phyloP scores from a whole-genome alignment of 2,113 vertebrate genomes.

The Dendrocopos noguchii region DNA sequence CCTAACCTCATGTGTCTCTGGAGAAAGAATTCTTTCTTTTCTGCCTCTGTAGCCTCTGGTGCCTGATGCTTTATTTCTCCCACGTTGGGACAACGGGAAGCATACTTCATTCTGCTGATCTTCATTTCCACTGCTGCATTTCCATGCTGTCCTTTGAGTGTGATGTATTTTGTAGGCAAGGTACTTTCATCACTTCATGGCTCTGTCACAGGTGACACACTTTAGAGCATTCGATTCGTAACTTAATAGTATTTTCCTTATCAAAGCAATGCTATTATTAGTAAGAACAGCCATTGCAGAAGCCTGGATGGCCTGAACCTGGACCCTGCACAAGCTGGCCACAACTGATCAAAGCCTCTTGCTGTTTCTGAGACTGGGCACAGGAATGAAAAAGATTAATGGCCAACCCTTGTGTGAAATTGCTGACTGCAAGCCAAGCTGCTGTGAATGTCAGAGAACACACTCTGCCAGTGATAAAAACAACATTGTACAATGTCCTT shows the following conservation, averaged over 20 bases:
- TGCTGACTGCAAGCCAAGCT: background rate
- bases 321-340: background rate
- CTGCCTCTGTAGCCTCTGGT: background rate
- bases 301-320: background rate
- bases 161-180: background rate
- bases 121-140: background rate
- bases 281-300: background rate
- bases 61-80: background rate
- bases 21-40: background rate
- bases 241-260: background rate
- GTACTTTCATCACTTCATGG: background rate
- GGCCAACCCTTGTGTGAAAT: background rate
- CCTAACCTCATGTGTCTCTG: background rate
- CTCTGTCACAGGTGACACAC: background rate
- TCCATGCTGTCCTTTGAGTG: background rate
- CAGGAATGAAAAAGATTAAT: background rate
- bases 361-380: background rate
- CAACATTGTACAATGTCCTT: background rate
- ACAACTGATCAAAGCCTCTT: background rate
- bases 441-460: background rate
- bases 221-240: background rate
- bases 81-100: background rate
- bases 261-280: background rate
- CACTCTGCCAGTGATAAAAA: background rate
- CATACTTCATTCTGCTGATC: background rate